Evolutionary conservation across 1,140 invertebrate genomes (phyloP).

Genomic region (Euura saliciscinereae): DNA sequence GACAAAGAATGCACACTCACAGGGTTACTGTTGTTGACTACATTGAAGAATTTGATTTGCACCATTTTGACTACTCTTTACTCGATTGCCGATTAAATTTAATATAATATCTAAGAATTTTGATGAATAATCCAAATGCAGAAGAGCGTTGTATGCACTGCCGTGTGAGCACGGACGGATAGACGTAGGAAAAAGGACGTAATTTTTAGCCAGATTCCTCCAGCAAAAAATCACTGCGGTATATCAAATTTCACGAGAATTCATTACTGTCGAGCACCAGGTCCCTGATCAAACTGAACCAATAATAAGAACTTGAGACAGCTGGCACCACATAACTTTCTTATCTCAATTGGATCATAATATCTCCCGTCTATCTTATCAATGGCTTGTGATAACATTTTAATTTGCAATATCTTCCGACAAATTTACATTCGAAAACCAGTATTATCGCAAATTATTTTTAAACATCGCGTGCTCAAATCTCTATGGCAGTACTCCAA

Average conservation of each 20-base stretch:
- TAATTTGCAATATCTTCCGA: conserved; percentile 19
- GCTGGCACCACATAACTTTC: conserved; percentile 36
- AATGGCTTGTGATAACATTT: conserved; percentile 30
- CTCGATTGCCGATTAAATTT: background rate
- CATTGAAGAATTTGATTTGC: conserved; percentile 46
- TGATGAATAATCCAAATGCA: background rate
- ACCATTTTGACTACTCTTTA: conserved; percentile 36
- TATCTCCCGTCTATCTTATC: conserved; percentile 39
- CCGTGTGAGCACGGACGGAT: background rate
- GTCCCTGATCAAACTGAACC: background rate
- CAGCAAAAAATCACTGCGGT: background rate
- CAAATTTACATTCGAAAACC: background rate
- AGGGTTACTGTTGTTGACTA: conserved; percentile 42
- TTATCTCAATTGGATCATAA: conserved; percentile 37
- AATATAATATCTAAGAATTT: background rate
- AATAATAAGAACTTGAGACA: conserved; percentile 34
- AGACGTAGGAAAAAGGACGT: background rate
- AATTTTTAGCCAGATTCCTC: background rate
- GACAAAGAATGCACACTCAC: conserved; percentile 34
- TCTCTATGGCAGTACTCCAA: no score
- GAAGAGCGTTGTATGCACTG: background rate
- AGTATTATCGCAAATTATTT: background rate
- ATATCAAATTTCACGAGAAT: background rate
- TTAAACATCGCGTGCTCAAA: background rate
- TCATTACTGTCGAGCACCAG: background rate